These are phyloP conservation scores for Cyclargus thomasi DNA, from an alignment of 1,140 invertebrate species.

Conservation along the genomic window DNA sequence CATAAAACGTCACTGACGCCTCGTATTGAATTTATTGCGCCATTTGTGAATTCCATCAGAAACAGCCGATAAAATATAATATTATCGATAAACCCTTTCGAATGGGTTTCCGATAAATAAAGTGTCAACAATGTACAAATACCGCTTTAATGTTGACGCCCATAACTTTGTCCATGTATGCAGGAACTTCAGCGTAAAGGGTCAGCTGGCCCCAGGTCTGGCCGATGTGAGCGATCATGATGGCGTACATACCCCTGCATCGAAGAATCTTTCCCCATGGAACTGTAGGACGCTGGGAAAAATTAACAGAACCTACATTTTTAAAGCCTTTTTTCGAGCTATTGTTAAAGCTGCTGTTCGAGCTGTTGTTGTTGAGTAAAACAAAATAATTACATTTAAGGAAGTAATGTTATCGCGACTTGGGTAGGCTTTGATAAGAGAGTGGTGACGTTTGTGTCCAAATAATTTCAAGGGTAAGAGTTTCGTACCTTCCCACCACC, in stretches of 20 bases:
- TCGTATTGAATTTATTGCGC: slow-evolving; percentile 38
- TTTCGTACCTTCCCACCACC: slow-evolving; percentile 32
- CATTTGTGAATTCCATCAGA: not conserved
- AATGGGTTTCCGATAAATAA: slow-evolving; percentile 1
- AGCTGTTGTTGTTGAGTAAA: too few relatives aligned
- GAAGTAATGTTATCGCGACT: not conserved
- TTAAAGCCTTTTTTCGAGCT: too few relatives aligned
- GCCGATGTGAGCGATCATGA: slow-evolving; percentile 86
- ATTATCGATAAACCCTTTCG: not conserved
- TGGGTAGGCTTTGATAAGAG: slow-evolving; percentile 24
- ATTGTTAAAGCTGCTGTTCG: too few relatives aligned
- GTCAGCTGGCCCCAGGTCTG: slow-evolving; percentile 93
- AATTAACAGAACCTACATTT: not conserved
- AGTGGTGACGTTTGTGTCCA: not conserved
- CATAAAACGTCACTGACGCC: too few relatives aligned
- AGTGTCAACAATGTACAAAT: slow-evolving; percentile 10
- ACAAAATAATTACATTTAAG: not conserved
- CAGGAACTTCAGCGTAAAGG: slow-evolving; percentile 90
- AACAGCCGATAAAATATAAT: not conserved
- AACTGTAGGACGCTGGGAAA: slow-evolving; percentile 44
- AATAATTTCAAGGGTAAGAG: not conserved
- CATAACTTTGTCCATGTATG: slow-evolving; percentile 88
- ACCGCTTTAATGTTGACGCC: slow-evolving; percentile 84
- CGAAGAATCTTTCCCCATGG: slow-evolving; percentile 85
- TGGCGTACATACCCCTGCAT: slow-evolving; percentile 85